phyloP scores from a whole-genome alignment of 2,888 invertebrate species.

The Sphaeridia pumilis region DNA sequence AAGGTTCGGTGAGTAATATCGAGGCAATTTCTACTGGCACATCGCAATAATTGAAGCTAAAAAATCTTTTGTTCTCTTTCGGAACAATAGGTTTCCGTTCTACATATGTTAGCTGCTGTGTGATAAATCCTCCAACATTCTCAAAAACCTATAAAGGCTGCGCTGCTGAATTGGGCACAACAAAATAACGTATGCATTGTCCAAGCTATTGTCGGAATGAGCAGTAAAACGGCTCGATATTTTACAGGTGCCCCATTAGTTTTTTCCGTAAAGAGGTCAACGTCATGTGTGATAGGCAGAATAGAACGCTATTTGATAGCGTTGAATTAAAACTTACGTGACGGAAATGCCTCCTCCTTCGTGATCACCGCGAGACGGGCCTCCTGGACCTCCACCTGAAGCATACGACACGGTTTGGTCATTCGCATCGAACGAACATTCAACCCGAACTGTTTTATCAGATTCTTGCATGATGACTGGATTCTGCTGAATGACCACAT shows the following conservation, averaged over 20 bases:
- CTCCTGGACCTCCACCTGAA: slow-evolving; percentile 37
- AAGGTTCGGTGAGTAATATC: too few relatives aligned
- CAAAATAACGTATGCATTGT: too few relatives aligned
- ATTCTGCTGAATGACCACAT: slow-evolving; percentile 43
- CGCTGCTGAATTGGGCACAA: too few relatives aligned
- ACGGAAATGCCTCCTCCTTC: slow-evolving; percentile 39
- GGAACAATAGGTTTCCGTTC: slow-evolving; percentile 22
- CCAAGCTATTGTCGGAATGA: too few relatives aligned
- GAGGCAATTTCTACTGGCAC: neutral
- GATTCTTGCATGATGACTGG: slow-evolving; percentile 43
- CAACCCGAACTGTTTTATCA: slow-evolving; percentile 42
- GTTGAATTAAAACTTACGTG: slow-evolving; percentile 37
- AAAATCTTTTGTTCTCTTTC: slow-evolving; percentile 15
- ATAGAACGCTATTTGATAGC: too few relatives aligned
- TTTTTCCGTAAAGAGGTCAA: too few relatives aligned
- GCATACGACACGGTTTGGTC: slow-evolving; percentile 42
- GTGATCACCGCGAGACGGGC: slow-evolving; percentile 37
- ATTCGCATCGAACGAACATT: slow-evolving; percentile 42
- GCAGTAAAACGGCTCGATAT: too few relatives aligned
- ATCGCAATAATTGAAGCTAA: neutral
- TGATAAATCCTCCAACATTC: too few relatives aligned
- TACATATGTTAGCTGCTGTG: too few relatives aligned
- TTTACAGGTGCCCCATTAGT: too few relatives aligned
- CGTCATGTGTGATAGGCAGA: too few relatives aligned
- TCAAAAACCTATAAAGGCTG: too few relatives aligned